phyloP scores from a whole-genome alignment of 2,888 invertebrate genomes.

The Morpho deidamia region DNA sequence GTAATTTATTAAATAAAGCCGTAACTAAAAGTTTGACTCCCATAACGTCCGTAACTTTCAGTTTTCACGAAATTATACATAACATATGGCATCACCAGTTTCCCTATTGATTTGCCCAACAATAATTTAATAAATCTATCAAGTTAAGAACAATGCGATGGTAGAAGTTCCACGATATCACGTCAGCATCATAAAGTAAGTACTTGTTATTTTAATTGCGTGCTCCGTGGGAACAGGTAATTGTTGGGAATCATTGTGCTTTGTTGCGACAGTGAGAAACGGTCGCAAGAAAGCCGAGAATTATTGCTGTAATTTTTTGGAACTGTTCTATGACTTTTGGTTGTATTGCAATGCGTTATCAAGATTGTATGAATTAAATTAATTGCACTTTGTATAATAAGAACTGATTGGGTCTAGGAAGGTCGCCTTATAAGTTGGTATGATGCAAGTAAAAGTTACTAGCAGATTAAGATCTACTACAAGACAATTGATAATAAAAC shows the following conservation, averaged over 20 bases:
- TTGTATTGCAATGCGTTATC: constrained; percentile 10
- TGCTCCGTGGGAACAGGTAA: constrained; percentile 47
- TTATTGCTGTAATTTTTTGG: constrained; percentile 30
- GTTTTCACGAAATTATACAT: background rate
- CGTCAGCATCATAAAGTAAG: constrained; percentile 30
- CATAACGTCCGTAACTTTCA: background rate
- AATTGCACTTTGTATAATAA: background rate
- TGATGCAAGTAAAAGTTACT: no score
- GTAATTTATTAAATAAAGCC: no score
- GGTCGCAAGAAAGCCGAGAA: constrained; percentile 36
- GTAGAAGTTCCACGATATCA: constrained; percentile 28
- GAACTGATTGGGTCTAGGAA: background rate
- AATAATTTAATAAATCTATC: constrained; percentile 26
- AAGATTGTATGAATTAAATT: constrained; percentile 5
- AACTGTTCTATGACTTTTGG: constrained; percentile 14
- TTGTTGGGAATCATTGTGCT: constrained; percentile 52
- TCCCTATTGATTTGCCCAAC: constrained; percentile 8
- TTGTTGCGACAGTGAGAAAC: constrained; percentile 46
- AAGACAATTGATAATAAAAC: no score
- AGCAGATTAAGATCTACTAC: no score
- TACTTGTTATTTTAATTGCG: constrained; percentile 51
- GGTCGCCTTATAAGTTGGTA: background rate
- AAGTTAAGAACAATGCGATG: constrained; percentile 20
- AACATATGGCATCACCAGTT: background rate
- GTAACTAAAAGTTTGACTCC: no score